Evolutionary conservation across 2,113 vertebrate genomes (phyloP), one percentile per base, ranked within the genome.

Genomic region (Rallus limicola): DNA sequence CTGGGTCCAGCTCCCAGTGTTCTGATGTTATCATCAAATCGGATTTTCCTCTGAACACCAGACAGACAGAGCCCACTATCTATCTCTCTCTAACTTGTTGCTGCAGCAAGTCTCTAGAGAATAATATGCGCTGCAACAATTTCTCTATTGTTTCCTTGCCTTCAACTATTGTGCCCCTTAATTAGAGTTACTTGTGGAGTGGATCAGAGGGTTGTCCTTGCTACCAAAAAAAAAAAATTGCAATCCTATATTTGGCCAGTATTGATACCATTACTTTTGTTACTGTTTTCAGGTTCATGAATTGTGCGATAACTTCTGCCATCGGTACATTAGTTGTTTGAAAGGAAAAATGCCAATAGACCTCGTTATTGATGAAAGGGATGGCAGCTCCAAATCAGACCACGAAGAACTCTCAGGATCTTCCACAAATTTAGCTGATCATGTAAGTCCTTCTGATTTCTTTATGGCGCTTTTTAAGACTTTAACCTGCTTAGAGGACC

Each of bases 281-380:
- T 71, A 78, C 56, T 84, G 34, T 48, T 97, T 96, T 44, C 95
- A 99, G 99, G 99, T 99, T 97, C 99, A 99, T 65, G 99, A 99
- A 98, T 99, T 99, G 98, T 99, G 99, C 78, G 99, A 99, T 98
- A 99, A 99, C 98, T 99, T 99, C 98, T 99, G 99, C 98, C 99
- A 99, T 96, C 99, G 99, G 99, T 99, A 99, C 99, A 99, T 99
- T 98, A 99, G 99, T 95, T 99, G 99, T 98, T 99, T 99, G 98
- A 99, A 99, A 99, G 99, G 99, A 97, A 99, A 99, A 98, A 99
- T 99, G 99, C 99, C 99, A 97, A 99, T 99, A 98, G 99, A 99
- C 98, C 98, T 99, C 78, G 99, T 99, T 96, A 99, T 99, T 95
- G 99, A 99, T 96, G 99, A 99, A 97, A 98, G 99, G 97, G 99